phyloP scores from a whole-genome alignment of 2,888 invertebrate species.

The Synergus japonicus region DNA sequence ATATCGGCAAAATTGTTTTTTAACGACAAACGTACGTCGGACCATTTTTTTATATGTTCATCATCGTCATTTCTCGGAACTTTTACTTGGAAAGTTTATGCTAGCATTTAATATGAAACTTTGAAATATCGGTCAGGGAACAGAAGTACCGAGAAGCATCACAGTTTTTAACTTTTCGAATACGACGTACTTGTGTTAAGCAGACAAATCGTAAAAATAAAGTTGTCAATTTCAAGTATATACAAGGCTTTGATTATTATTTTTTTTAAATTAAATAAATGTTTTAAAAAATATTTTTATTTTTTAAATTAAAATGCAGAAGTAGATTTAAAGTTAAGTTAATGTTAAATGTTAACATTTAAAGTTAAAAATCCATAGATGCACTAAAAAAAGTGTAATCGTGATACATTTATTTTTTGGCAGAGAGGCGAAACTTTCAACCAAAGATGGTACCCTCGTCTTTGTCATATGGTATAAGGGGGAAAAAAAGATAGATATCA shows the following conservation, averaged over 20 bases:
- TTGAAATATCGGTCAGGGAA: slow-evolving; percentile 35
- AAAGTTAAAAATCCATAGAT: too few species aligned
- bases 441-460: background rate
- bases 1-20: slow-evolving; percentile 18
- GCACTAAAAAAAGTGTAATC: background rate
- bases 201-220: slow-evolving; percentile 61
- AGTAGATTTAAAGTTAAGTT: too few species aligned
- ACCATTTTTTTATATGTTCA: slow-evolving; percentile 5
- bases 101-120: slow-evolving; percentile 50
- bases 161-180: slow-evolving; percentile 55
- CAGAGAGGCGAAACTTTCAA: background rate
- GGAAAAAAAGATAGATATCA: background rate
- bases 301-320: too few species aligned
- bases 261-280: background rate
- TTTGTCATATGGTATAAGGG: background rate
- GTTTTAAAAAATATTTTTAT: too few species aligned
- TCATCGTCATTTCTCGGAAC: background rate
- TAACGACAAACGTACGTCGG: background rate
- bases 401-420: background rate
- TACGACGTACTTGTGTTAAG: slow-evolving; percentile 58
- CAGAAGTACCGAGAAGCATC: slow-evolving; percentile 37
- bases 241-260: slow-evolving; percentile 53
- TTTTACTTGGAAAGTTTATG: background rate
- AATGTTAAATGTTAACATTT: too few species aligned
- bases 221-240: slow-evolving; percentile 64